Base-by-base conservation (phyloP, 2,797 vertebrate species). In the Tenualosa thibaudeaui region DNA sequence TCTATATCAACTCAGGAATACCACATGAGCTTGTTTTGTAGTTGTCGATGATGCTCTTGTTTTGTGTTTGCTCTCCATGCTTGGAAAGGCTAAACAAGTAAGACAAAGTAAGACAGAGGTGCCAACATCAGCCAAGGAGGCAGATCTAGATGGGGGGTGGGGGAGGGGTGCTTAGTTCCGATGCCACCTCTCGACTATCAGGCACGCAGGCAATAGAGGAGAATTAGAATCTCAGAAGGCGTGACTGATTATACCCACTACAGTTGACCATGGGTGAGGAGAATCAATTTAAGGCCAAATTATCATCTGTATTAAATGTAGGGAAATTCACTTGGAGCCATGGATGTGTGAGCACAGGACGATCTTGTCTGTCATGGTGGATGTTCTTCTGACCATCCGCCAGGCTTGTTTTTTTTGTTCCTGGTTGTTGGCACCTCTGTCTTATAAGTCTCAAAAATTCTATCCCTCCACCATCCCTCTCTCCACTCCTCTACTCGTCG, bases 401-500 rank as follows among this genome's bases (percentile, higher is more conserved):
- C 43, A 43, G 37, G 68, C 68, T 43, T 71, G 6, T 88, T 83
- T 88, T 91, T 92, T 90, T 89, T 88, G 90, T 92, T 19, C 91
- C 90, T 91, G 31, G 13, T 88, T 88, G 92, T 94, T 95, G 94
- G 94, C 92, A 95, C 94, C 94, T 95, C 94, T 95, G 94, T 95
- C 93, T 95, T 94, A 87, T 51, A 91, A 83, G 96, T 95, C 93
- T 75, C 68, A 37, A 71, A 37, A 40, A 37, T 19, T 37, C 37
- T 43, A 75, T 75, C 68, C 68, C 68, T 43, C 68, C 68, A 19
- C 17, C 37, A 37, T 75, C 68, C 37, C 31, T 75, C 68, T 43
- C 37, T 75, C 37, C 37, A 3, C 51, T 75, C 82, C 88, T 90
- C 94, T 96, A 98, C 94, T 99, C 97, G 94, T 99, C 98, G 83